Evolutionary conservation across 2,888 invertebrate species (phyloP).

Genomic region (Drosophila colorata): DNA sequence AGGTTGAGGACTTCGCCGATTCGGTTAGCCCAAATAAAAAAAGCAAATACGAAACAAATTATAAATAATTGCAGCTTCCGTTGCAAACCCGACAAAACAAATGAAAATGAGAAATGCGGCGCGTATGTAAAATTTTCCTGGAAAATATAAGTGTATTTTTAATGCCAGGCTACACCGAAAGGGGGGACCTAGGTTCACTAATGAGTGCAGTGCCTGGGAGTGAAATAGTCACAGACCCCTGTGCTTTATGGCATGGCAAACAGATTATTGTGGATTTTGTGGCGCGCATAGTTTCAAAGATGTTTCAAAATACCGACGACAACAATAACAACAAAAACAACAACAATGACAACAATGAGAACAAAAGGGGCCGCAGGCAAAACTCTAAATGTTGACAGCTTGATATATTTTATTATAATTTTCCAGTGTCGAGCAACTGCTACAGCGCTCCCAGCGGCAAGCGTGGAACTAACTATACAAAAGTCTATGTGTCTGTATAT

Average conservation of each 20-base stretch:
- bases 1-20: conserved; percentile 30
- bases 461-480: conserved; percentile 40
- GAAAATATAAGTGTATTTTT: conserved; percentile 48
- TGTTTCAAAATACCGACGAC: conserved; percentile 77
- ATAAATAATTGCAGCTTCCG: conserved; percentile 80
- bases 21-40: conserved; percentile 6
- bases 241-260: conserved; percentile 63
- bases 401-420: conserved; percentile 82
- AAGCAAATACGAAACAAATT: conserved; percentile 57
- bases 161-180: conserved; percentile 2
- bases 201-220: conserved; percentile 54
- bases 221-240: conserved; percentile 31
- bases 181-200: conserved; percentile 60
- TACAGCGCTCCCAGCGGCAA: conserved; percentile 26
- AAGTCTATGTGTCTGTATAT: conserved; percentile 35
- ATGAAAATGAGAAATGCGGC: conserved; percentile 64
- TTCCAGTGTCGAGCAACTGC: conserved; percentile 49
- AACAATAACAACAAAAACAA: conserved; percentile 19
- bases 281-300: conserved; percentile 73
- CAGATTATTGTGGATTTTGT: conserved; percentile 78
- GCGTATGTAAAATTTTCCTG: conserved; percentile 66
- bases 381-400: conserved; percentile 78
- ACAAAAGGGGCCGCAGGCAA: conserved; percentile 64
- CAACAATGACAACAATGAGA: conserved; percentile 47
- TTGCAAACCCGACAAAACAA: conserved; percentile 37